Percentiles rank a stretch among this genome's conserved stretches.
Conservation (phyloP, 2,797 vertebrate genomes). For the Mormyrops attenuatus region DNA sequence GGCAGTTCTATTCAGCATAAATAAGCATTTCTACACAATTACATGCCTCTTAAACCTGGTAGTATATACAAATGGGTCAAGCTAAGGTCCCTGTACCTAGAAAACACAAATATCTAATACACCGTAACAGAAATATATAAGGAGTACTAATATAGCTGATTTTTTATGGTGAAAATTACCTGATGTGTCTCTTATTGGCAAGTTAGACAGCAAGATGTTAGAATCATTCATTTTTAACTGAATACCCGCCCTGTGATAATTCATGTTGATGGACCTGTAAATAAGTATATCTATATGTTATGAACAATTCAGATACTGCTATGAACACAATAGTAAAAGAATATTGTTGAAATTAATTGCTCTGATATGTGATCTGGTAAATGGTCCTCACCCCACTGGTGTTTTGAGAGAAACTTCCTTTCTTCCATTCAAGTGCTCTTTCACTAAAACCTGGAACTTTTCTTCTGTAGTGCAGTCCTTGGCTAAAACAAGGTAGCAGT, state of each 20-base stretch:
- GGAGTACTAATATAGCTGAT: neutral
- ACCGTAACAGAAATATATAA: neutral
- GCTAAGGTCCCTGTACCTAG: neutral
- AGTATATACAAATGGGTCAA: neutral
- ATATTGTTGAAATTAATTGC: neutral
- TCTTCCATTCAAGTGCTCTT: conserved; percentile 25
- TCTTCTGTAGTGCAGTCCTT: conserved; percentile 53
- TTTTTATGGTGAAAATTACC: neutral
- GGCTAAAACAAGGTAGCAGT: conserved; percentile 49
- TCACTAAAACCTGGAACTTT: conserved; percentile 52
- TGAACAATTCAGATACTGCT: neutral
- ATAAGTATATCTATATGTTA: neutral
- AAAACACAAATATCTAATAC: neutral
- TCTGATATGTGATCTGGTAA: neutral
- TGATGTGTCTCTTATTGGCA: conserved; percentile 25
- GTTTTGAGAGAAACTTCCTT: conserved; percentile 17
- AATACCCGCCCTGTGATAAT: neutral
- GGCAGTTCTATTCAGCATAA: neutral
- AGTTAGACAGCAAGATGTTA: neutral
- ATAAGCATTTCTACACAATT: neutral
- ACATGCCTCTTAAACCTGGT: neutral
- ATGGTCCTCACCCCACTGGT: conserved; percentile 10
- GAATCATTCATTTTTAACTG: conserved; percentile 21
- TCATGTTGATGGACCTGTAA: conserved; percentile 15
- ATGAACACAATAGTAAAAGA: neutral